Evolutionary conservation across 2,113 vertebrate genomes (phyloP), one percentile per base, ranked within the genome.

Genomic region (Leptobrachium leishanense): DNA sequence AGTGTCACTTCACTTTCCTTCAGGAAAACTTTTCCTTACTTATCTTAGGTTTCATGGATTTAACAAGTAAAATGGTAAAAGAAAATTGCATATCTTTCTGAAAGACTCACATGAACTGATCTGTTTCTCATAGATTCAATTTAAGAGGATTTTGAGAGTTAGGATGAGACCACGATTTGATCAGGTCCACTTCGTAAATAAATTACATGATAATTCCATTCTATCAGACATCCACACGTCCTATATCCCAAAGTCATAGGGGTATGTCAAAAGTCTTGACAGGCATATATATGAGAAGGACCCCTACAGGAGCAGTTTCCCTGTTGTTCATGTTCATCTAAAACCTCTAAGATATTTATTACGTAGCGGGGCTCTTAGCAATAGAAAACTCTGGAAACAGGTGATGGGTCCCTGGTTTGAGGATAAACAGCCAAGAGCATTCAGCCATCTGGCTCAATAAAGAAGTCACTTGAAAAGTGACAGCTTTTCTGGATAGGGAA

Each of bases 401-500:
- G 62, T 66, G 43, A 75, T 75, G 31, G 62, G 43, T 75, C 62
- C 62, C 44, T 66, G 11, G 74, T 54, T 50, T 42, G 12, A 40
- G 74, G 13, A 50, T 50, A 70, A 43, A 70, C 68, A 20, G 43
- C 73, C 59, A 75, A 75, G 74, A 66, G 10, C 44, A 40, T 75
- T 11, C 44, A 66, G 15, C 62, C 62, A 75, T 42, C 43, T 75
- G 72, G 54, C 15, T 43, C 43, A 41, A 65, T 64, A 46, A 40
- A 64, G 62, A 75, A 44, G 43, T 63, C 73, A 64, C 43, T 66
- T 75, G 55, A 9, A 59, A 62, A 42, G 54, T 46, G 40, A 39
- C 12, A 59, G 50, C 39, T 72, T 57, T 59, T 41, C 70, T 72
- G 53, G 12, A 5, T 72, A 41, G 50, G 10, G 50, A 31, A 40